These are phyloP conservation scores for Syngnathus scovelli DNA, from an alignment of 2,113 vertebrate genomes.

Conservation along the genomic window DNA sequence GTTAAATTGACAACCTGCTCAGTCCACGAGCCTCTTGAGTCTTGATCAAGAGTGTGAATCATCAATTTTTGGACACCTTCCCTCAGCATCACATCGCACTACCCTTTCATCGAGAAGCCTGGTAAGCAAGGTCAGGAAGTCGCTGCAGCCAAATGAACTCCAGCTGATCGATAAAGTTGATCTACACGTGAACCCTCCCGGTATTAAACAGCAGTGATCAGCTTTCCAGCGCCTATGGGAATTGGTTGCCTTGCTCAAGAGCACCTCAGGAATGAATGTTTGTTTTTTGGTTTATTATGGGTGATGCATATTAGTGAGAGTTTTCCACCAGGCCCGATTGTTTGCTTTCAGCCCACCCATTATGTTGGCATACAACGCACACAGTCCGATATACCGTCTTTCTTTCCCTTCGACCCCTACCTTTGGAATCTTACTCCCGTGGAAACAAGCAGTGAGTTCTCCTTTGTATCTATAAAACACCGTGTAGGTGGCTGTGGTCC, in stretches of 20 bases:
- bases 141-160: background rate
- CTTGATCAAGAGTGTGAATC: background rate
- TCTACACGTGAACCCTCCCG: too few species aligned
- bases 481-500: slow-evolving; percentile 53
- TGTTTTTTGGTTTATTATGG: slow-evolving; percentile 66
- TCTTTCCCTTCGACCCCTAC: slow-evolving; percentile 23
- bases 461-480: slow-evolving; percentile 58
- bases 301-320: slow-evolving; percentile 57
- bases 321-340: slow-evolving; percentile 61
- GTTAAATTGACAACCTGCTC: background rate
- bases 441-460: slow-evolving; percentile 50
- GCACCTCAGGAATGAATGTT: background rate
- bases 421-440: slow-evolving; percentile 32
- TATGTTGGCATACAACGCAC: slow-evolving; percentile 65
- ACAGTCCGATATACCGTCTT: slow-evolving; percentile 49
- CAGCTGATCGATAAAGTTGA: background rate
- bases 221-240: background rate
- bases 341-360: slow-evolving; percentile 72
- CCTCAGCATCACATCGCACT: background rate
- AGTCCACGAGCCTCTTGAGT: background rate
- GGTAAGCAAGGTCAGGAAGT: background rate
- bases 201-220: too few species aligned
- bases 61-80: background rate
- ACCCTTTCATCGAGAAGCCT: background rate
- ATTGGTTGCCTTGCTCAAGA: background rate